These are phyloP conservation scores for Noctua janthe DNA, from an alignment of 2,888 invertebrate species.

Conservation along the genomic window DNA sequence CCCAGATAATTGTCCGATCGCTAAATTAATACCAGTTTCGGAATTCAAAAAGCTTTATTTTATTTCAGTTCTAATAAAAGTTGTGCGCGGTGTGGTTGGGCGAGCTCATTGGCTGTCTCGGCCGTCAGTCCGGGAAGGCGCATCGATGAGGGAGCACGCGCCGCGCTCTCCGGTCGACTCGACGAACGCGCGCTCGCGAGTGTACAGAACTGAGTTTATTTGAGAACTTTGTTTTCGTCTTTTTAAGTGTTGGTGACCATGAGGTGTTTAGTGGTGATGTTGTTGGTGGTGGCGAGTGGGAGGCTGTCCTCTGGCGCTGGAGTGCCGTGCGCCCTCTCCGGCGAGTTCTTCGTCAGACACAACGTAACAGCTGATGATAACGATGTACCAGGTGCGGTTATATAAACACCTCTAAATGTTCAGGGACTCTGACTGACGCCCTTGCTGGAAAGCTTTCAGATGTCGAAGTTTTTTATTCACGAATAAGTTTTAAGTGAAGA, in stretches of 20 bases:
- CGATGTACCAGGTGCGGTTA: slow-evolving; percentile 85
- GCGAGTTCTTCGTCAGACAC: slow-evolving; percentile 85
- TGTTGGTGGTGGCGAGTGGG: slow-evolving; percentile 79
- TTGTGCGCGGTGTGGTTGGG: slow-evolving; percentile 72
- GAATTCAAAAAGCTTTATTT: slow-evolving; percentile 77
- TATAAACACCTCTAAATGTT: slow-evolving; percentile 71
- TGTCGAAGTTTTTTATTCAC: slow-evolving; percentile 40
- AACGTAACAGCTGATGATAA: slow-evolving; percentile 88
- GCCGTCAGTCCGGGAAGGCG: slow-evolving; percentile 84
- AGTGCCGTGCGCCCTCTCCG: slow-evolving; percentile 79
- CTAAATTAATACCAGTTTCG: slow-evolving; percentile 76
- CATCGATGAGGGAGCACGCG: slow-evolving; percentile 86
- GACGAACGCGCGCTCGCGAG: slow-evolving; percentile 83
- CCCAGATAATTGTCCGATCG: slow-evolving; percentile 72
- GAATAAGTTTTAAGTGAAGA: slow-evolving; percentile 39
- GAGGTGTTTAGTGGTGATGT: slow-evolving; percentile 85
- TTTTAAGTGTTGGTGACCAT: slow-evolving; percentile 82
- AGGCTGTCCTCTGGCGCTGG: slow-evolving; percentile 76
- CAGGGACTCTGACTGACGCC: slow-evolving; percentile 20
- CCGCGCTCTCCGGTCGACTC: slow-evolving; percentile 74
- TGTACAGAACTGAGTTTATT: slow-evolving; percentile 77
- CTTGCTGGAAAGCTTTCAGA: slow-evolving; percentile 57
- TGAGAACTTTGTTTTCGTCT: slow-evolving; percentile 73
- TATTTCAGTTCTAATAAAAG: slow-evolving; percentile 83
- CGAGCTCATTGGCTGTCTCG: slow-evolving; percentile 67